Conservation (phyloP, 2,888 invertebrate species). For the Meandrusa payeni region DNA sequence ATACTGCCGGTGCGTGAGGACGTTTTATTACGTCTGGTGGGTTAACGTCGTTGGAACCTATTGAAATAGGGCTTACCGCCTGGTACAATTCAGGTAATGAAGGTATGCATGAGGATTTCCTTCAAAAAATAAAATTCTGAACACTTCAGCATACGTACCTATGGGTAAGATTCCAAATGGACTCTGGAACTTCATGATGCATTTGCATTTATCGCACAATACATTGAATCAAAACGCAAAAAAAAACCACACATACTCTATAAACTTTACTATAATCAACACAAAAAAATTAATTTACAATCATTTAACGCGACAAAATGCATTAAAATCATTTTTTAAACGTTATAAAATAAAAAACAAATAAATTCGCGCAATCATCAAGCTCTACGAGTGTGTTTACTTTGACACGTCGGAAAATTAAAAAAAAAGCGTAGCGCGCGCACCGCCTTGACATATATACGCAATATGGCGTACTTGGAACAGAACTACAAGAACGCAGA, state of each 20-base stretch:
- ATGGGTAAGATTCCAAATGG: constrained; percentile 21
- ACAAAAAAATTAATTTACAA: neutral
- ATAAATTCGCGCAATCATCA: neutral
- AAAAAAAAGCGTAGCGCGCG: constrained; percentile 6
- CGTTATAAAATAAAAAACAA: neutral
- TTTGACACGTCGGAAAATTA: constrained; percentile 6
- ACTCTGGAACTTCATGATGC: constrained; percentile 25
- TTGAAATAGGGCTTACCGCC: too few species aligned
- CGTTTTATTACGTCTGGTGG: too few species aligned
- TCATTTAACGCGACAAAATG: neutral
- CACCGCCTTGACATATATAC: constrained; percentile 5
- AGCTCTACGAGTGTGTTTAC: constrained; percentile 2
- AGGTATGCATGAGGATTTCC: too few species aligned
- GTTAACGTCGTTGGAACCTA: too few species aligned
- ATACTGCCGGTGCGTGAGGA: too few species aligned
- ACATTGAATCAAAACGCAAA: neutral
- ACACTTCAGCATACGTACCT: constrained; percentile 27
- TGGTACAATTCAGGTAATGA: too few species aligned
- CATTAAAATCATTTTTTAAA: neutral
- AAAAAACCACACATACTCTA: neutral
- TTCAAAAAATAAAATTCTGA: too few species aligned
- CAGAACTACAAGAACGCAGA: neutral
- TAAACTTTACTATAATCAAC: neutral
- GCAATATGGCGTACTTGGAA: neutral
- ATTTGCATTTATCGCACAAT: neutral